Evolutionary conservation across 2,113 vertebrate genomes (phyloP).

Genomic region (Mesocricetus auratus): DNA sequence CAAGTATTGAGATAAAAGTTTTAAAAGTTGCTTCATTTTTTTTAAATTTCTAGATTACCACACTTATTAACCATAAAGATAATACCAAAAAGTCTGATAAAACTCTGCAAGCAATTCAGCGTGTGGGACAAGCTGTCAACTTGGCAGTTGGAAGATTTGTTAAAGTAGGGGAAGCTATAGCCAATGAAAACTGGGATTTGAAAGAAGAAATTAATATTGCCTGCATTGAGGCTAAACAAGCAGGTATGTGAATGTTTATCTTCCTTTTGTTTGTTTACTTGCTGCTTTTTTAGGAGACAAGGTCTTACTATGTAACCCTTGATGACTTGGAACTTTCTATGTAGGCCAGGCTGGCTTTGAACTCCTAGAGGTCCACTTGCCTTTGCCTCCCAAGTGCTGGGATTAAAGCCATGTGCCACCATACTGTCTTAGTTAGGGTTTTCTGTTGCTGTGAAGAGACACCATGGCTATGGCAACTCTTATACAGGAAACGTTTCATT

Average conservation of each 20-base stretch:
- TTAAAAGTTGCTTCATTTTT: conserved; percentile 73
- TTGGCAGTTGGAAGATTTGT: conserved; percentile 97
- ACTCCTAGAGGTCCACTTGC: not conserved
- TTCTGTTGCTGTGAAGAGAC: too few species aligned
- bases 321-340: not conserved
- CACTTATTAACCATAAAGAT: conserved; percentile 98
- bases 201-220: conserved; percentile 98
- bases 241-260: conserved; percentile 88
- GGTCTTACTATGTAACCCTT: not conserved
- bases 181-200: conserved; percentile 95
- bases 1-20: not conserved
- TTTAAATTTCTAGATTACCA: conserved; percentile 93
- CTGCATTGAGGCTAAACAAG: conserved; percentile 95
- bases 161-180: conserved; percentile 97
- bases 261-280: not conserved
- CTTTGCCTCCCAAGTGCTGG: not conserved
- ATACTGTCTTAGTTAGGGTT: too few species aligned
- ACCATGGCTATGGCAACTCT: not conserved
- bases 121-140: conserved; percentile 96
- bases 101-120: conserved; percentile 95
- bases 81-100: conserved; percentile 97
- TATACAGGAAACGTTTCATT: not conserved
- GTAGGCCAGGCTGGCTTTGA: not conserved
- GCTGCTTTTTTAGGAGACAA: not conserved
- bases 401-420: not conserved